These are phyloP conservation scores for Ciconia nigra DNA, from an alignment of 2,797 vertebrate species.

Conservation along the genomic window DNA sequence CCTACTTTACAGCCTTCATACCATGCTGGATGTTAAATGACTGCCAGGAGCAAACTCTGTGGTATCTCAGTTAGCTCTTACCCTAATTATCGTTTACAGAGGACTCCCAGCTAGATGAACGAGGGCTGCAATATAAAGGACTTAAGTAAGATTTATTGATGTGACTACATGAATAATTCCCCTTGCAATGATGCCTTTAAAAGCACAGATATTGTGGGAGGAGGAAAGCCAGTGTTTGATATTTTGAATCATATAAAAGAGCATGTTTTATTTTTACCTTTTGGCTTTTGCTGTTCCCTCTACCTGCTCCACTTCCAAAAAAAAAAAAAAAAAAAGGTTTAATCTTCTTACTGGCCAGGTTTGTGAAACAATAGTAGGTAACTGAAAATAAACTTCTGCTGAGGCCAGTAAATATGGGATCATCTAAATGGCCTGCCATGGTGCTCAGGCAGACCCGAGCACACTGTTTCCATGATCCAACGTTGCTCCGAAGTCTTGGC, in stretches of 20 bases:
- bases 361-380: neutral
- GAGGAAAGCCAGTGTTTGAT: neutral
- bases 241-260: neutral
- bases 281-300: neutral
- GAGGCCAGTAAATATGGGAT: neutral
- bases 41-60: conserved; percentile 43
- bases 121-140: conserved; percentile 6
- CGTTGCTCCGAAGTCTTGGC: neutral
- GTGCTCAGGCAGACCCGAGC: neutral
- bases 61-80: conserved; percentile 40
- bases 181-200: conserved; percentile 10
- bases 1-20: neutral
- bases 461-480: neutral
- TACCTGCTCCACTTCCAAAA: neutral
- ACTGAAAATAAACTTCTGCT: neutral
- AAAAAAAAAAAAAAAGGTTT: too few relatives aligned
- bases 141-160: conserved; percentile 41
- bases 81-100: conserved; percentile 38
- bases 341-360: neutral
- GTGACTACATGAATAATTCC: conserved; percentile 46
- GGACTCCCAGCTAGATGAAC: neutral
- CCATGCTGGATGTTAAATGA: conserved; percentile 18
- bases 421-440: neutral
- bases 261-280: neutral
- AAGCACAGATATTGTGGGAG: neutral